A percentile compares a stretch with the other conserved stretches of the same genome.
These are phyloP conservation scores for Sialis lutaria DNA, from an alignment of 2,888 invertebrate species.

Conservation along the genomic window DNA sequence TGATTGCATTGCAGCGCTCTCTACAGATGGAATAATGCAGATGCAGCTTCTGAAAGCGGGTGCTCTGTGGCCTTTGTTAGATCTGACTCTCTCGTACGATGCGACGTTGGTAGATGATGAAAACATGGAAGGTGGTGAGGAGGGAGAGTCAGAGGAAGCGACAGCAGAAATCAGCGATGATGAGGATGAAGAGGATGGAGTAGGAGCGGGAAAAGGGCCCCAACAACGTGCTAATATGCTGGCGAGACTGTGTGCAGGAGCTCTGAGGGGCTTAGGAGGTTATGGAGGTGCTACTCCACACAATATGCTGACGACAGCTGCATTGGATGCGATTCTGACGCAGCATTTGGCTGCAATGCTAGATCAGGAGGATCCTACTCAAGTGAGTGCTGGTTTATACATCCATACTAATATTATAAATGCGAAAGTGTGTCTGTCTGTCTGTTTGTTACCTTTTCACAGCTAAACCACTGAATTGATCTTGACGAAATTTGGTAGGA, in stretches of 20 bases:
- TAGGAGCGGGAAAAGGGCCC: slow-evolving; percentile 74
- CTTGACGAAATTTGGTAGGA: too few relatives aligned
- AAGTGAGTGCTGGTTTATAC: slow-evolving; percentile 31
- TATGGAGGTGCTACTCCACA: slow-evolving; percentile 29
- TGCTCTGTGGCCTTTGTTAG: slow-evolving; percentile 78
- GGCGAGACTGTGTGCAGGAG: slow-evolving; percentile 70
- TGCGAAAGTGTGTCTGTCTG: too few relatives aligned
- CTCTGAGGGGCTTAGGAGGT: slow-evolving; percentile 68
- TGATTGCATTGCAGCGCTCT: slow-evolving; percentile 75
- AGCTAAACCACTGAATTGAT: too few relatives aligned
- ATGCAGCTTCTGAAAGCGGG: slow-evolving; percentile 69
- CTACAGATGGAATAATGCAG: slow-evolving; percentile 74
- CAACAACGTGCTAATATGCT: slow-evolving; percentile 37
- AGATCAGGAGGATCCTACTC: slow-evolving; percentile 51
- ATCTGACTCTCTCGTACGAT: slow-evolving; percentile 87
- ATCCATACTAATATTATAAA: too few relatives aligned
- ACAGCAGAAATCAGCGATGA: background rate
- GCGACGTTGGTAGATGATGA: slow-evolving; percentile 49
- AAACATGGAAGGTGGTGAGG: slow-evolving; percentile 80
- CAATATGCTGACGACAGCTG: slow-evolving; percentile 35
- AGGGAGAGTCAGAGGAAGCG: slow-evolving; percentile 21
- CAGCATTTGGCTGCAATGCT: slow-evolving; percentile 71
- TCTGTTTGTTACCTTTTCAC: too few relatives aligned
- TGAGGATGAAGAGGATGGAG: slow-evolving; percentile 35
- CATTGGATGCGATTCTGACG: slow-evolving; percentile 58